Evolutionary conservation across 2,888 invertebrate species (phyloP), one percentile per base, ranked within the genome.

Genomic region (Sclerodermus sp.): DNA sequence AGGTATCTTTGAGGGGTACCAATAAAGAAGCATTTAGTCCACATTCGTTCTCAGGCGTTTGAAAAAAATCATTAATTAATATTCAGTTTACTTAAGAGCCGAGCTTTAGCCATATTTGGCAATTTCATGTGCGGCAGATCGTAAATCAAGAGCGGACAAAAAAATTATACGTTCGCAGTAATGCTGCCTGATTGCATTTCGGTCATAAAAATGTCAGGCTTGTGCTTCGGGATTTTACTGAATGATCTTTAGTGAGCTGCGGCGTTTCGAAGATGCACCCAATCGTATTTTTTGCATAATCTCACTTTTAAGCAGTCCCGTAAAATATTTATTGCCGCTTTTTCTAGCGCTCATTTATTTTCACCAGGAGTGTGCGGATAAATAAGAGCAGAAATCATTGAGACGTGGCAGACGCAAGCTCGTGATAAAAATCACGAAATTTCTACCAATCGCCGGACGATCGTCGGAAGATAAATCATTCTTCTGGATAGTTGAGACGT

Each of bases 131-230:
- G 38, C 32, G 14, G 15, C 15, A 2, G 42, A 23, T 14, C 36
- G 40, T 60, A 56, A 61, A 61, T 60, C 51, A 52, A 32, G 34
- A 32, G 15, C 16, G 18, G 17, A 34, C n/a, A 42, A 44, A 43
- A 51, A 47, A 44, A 42, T 51, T 47, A 38, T 39, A 58, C 17
- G 34, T 39, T 42, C 41, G 45, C 46, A 46, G 42, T 50, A 49
- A 60, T 48, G 51, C 45, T 30, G 45, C 41, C 23, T 41, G 51
- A 51, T 61, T 45, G 49, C 55, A 14, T 18, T 40, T 36, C 31
- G 56, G 18, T 49, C 58, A 42, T 56, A 60, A 60, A 58, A 58
- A 48, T 47, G 45, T 53, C 53, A 40, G 31, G 16, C 34, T 39
- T 39, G 46, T 16, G 38, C 41, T 45, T 39, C 12, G 30, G 48